These are phyloP conservation scores for Microctonus aethiopoides DNA, from an alignment of 2,888 invertebrate species.

Conservation along the genomic window DNA sequence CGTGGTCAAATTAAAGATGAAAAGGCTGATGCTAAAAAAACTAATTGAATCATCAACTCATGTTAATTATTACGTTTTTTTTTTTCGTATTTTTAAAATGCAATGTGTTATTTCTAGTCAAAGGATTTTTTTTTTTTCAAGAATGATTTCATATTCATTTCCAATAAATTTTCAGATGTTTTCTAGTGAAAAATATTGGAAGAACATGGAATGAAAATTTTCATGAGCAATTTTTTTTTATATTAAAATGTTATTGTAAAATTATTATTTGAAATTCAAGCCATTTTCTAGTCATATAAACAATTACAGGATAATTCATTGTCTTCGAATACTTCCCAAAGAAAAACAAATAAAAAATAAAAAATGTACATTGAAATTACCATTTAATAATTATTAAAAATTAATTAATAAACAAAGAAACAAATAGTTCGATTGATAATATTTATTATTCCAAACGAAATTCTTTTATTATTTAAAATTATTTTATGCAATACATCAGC, in stretches of 20 bases:
- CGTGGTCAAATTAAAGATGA: slow-evolving; percentile 86
- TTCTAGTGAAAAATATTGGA: too few relatives aligned
- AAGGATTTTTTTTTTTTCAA: too few relatives aligned
- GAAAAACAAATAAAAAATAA: background rate
- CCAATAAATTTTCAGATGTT: too few relatives aligned
- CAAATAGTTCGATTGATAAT: background rate
- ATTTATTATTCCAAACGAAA: background rate
- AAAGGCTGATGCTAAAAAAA: slow-evolving; percentile 84
- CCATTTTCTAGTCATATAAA: slow-evolving; percentile 8
- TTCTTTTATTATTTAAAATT: too few relatives aligned
- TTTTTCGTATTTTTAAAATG: background rate
- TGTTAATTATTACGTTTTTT: background rate
- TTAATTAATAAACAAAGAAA: background rate
- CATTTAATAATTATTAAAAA: background rate
- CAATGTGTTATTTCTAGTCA: background rate
- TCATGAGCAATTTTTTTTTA: background rate
- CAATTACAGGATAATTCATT: background rate
- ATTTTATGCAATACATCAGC: slow-evolving; percentile 37
- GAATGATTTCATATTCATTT: too few relatives aligned
- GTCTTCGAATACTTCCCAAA: background rate
- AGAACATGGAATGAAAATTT: too few relatives aligned
- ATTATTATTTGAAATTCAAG: background rate
- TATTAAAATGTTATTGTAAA: background rate
- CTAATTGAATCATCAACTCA: slow-evolving; percentile 71
- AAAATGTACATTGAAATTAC: background rate